Conservation (phyloP, 2,113 vertebrate species). For the Macquaria australasica region DNA sequence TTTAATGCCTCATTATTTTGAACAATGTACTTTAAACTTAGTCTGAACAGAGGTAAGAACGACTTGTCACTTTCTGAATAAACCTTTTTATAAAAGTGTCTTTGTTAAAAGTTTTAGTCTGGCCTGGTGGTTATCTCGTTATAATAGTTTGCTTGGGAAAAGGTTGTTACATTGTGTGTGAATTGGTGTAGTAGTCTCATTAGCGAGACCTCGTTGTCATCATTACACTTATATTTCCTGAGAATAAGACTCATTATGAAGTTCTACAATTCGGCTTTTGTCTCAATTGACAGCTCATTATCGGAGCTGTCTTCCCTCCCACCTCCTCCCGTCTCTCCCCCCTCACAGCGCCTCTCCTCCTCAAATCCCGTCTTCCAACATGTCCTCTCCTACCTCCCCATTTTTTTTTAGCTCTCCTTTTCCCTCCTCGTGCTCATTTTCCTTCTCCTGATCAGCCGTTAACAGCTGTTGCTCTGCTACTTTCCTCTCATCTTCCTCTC, state of each 20-base stretch:
- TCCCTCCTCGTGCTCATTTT: background rate
- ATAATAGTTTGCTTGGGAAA: conserved; percentile 38
- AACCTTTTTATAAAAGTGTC: conserved; percentile 28
- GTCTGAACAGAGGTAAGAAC: conserved; percentile 13
- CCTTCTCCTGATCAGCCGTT: conserved; percentile 7
- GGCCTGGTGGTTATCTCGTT: conserved; percentile 9
- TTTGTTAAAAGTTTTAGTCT: conserved; percentile 51
- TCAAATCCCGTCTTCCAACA: conserved; percentile 7
- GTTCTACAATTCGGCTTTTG: conserved; percentile 68
- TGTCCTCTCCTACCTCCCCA: background rate
- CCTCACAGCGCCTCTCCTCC: background rate
- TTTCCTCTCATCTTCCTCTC: conserved; percentile 21
- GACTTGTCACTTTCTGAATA: conserved; percentile 22
- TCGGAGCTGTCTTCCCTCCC: conserved; percentile 42
- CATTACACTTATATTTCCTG: conserved; percentile 49
- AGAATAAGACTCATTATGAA: conserved; percentile 65
- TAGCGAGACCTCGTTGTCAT: conserved; percentile 36
- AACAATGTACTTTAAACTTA: conserved; percentile 28
- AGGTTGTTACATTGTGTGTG: conserved; percentile 21
- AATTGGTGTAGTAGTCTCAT: conserved; percentile 46
- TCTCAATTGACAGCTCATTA: conserved; percentile 66
- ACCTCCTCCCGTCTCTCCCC: conserved; percentile 18
- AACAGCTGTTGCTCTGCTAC: conserved; percentile 15
- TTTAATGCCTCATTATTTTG: conserved; percentile 35
- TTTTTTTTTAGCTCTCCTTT: background rate